phyloP scores from a whole-genome alignment of 2,888 invertebrate genomes.

The Drosophila fungiperda region DNA sequence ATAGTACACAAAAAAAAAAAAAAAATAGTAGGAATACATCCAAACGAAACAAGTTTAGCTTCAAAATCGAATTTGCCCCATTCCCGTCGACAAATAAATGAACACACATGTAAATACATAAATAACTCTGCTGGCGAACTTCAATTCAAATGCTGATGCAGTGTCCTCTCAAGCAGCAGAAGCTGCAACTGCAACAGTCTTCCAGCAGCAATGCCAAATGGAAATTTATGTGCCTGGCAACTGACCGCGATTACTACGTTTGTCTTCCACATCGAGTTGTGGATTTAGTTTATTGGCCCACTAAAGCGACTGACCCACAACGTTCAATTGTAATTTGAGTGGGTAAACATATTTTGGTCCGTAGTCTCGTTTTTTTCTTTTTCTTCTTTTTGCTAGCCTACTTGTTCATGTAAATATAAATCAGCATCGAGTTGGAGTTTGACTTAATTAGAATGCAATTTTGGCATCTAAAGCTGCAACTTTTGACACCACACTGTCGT shows the following conservation, averaged over 20 bases:
- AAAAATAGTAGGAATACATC: conserved; percentile 24
- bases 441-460: conserved; percentile 54
- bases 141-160: conserved; percentile 58
- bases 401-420: conserved; percentile 43
- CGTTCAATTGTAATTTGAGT: conserved; percentile 80
- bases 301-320: conserved; percentile 78
- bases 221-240: conserved; percentile 72
- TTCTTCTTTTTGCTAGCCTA: background rate
- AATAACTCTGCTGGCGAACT: conserved; percentile 68
- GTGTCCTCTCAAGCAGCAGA: conserved; percentile 34
- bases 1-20: conserved; percentile 19
- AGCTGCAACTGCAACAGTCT: conserved; percentile 41
- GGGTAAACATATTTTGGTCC: conserved; percentile 67
- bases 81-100: conserved; percentile 36
- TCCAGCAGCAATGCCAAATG: conserved; percentile 55
- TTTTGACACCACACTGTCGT: conserved; percentile 56
- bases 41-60: conserved; percentile 44
- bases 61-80: conserved; percentile 31
- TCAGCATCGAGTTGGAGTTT: conserved; percentile 13
- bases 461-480: conserved; percentile 31
- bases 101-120: conserved; percentile 59
- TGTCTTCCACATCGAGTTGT: conserved; percentile 57
- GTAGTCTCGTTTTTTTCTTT: background rate
- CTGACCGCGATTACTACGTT: conserved; percentile 61
- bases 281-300: conserved; percentile 77